Evolutionary conservation across 1,140 invertebrate species (phyloP).

Genomic region (Catajapyx aquilonaris): DNA sequence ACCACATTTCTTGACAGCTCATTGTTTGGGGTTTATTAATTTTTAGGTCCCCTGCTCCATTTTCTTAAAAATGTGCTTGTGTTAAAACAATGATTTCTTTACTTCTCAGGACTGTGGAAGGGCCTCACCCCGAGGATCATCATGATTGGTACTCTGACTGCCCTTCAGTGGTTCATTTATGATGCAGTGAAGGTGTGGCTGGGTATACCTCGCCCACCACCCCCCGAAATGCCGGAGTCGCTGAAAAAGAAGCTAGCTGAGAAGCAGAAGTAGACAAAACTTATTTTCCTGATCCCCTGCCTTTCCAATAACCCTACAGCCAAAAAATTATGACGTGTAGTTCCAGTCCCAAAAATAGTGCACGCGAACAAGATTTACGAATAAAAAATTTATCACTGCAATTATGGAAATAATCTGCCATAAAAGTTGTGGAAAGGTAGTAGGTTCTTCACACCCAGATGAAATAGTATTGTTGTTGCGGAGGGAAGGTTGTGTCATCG

Average conservation of each 20-base stretch:
- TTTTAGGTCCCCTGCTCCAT: constrained; percentile 38
- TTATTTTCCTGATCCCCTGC: too few relatives aligned
- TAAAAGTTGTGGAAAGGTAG: too few relatives aligned
- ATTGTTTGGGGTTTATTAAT: background rate
- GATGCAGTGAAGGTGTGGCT: constrained; percentile 85
- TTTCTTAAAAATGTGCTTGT: constrained; percentile 6
- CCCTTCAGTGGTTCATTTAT: constrained; percentile 99
- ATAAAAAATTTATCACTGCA: too few relatives aligned
- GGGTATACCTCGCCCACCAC: constrained; percentile 87
- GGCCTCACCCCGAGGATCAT: constrained; percentile 92
- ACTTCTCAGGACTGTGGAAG: constrained; percentile 66
- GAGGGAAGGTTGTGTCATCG: too few relatives aligned
- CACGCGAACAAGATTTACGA: too few relatives aligned
- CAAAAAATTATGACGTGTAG: too few relatives aligned
- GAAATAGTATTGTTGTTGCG: too few relatives aligned
- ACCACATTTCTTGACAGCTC: too few relatives aligned
- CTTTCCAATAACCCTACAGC: too few relatives aligned
- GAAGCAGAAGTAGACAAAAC: constrained; percentile 19
- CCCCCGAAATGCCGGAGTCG: constrained; percentile 93
- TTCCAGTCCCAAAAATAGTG: too few relatives aligned
- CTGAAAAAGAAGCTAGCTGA: constrained; percentile 62
- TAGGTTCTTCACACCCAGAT: too few relatives aligned
- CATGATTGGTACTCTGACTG: constrained; percentile 99
- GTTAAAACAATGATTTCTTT: constrained; percentile 1
- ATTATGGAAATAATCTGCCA: too few relatives aligned